phyloP scores from a whole-genome alignment of 2,113 vertebrate genomes.

The Blennius ocellaris region DNA sequence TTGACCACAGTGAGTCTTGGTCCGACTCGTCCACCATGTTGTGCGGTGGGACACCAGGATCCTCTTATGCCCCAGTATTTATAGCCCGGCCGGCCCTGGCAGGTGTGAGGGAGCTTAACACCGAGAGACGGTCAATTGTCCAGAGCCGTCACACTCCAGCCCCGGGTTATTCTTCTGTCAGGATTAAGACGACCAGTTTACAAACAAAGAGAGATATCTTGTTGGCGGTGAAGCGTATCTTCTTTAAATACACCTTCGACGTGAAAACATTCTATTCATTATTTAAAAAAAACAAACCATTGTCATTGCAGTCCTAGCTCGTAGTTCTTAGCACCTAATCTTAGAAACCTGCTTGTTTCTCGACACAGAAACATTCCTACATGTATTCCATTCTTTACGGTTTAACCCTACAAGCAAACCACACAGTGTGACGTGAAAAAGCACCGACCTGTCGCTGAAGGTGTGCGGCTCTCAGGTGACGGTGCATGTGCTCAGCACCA shows the following conservation, averaged over 20 bases:
- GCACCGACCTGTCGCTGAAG: slow-evolving; percentile 36
- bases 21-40: no score
- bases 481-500: neutral
- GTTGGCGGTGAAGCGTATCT: neutral
- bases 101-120: slow-evolving; percentile 77
- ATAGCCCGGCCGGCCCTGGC: slow-evolving; percentile 58
- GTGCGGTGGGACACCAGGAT: slow-evolving; percentile 36
- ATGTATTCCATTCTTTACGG: neutral
- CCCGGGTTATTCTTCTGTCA: neutral
- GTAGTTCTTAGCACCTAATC: slow-evolving; percentile 44
- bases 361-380: neutral
- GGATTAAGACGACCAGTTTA: neutral
- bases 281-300: neutral
- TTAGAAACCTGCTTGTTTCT: slow-evolving; percentile 43
- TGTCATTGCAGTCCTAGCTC: neutral
- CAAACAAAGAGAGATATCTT: neutral
- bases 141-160: slow-evolving; percentile 23
- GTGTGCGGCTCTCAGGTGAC: neutral
- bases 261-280: neutral
- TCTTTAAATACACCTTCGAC: neutral
- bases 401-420: no score
- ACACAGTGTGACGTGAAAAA: neutral
- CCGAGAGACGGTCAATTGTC: slow-evolving; percentile 19
- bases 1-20: no score
- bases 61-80: slow-evolving; percentile 67